These are phyloP conservation scores for Melanostigma gelatinosum DNA, from an alignment of 2,113 vertebrate genomes.

Conservation along the genomic window DNA sequence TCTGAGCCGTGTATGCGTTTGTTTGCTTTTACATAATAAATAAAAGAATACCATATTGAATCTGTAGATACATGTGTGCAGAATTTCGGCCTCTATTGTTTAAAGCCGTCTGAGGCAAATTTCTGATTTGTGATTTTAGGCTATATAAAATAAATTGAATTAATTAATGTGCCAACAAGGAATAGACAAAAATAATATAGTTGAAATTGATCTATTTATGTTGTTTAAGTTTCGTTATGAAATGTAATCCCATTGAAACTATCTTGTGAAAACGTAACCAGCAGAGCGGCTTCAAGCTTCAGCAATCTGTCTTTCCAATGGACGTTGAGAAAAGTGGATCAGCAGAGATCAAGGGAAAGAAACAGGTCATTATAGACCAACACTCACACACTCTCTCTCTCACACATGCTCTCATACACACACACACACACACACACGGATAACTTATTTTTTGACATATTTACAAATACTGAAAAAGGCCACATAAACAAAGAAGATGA, in stretches of 20 bases:
- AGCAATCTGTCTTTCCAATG: slow-evolving; percentile 44
- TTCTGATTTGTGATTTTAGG: too few relatives aligned
- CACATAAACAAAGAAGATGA: slow-evolving; percentile 45
- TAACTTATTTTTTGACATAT: slow-evolving; percentile 40
- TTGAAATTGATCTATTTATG: not conserved
- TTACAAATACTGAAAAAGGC: slow-evolving; percentile 48
- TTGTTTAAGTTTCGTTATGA: slow-evolving; percentile 17
- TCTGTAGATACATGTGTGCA: not conserved
- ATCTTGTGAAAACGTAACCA: slow-evolving; percentile 22
- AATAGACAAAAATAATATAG: not conserved
- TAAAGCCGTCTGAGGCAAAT: too few relatives aligned
- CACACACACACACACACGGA: not conserved
- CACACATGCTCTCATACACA: slow-evolving; percentile 7
- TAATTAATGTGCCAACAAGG: not conserved
- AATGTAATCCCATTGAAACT: slow-evolving; percentile 8
- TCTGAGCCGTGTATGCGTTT: not conserved
- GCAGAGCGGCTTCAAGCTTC: slow-evolving; percentile 22
- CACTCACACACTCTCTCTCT: not conserved
- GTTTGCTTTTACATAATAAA: not conserved
- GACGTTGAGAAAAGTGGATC: slow-evolving; percentile 48
- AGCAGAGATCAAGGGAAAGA: slow-evolving; percentile 72
- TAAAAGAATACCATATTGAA: not conserved
- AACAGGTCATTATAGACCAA: slow-evolving; percentile 64
- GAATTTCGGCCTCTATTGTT: not conserved
- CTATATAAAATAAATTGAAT: not conserved